phyloP scores from a whole-genome alignment of 1,140 invertebrate species.

The Maconellicoccus hirsutus region DNA sequence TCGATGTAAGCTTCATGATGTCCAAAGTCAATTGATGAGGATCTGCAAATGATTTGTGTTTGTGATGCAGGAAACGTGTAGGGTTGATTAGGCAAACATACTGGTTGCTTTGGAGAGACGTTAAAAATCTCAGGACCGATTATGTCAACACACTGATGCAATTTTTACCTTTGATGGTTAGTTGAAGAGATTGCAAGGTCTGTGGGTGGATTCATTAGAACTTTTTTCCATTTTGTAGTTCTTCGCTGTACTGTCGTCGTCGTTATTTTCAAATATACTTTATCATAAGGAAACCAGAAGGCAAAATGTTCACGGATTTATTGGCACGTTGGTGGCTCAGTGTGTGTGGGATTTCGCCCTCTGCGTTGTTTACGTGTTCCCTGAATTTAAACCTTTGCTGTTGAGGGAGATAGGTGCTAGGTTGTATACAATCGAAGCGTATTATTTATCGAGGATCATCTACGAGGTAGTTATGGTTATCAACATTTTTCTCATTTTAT shows the following conservation, averaged over 20 bases:
- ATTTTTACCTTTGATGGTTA: no score
- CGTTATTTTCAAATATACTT: neutral
- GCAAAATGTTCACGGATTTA: conserved; percentile 53
- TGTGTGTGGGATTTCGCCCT: conserved; percentile 58
- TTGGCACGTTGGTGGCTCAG: conserved; percentile 55
- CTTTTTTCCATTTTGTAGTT: neutral
- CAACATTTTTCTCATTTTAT: no score
- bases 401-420: conserved; percentile 52
- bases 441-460: conserved; percentile 58
- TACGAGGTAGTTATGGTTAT: conserved; percentile 44
- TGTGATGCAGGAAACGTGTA: neutral
- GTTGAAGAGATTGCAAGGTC: neutral
- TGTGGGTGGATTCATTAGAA: neutral
- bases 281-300: conserved; percentile 46
- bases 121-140: neutral
- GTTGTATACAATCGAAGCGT: conserved; percentile 49
- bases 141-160: neutral
- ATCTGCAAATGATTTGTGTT: no score
- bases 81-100: neutral
- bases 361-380: conserved; percentile 54
- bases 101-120: neutral
- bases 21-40: no score
- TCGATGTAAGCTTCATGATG: neutral
- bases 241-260: neutral
- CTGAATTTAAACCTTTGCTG: conserved; percentile 50